Percentiles rank a stretch among this genome's conserved stretches.
These are phyloP conservation scores for Creontiades dilutus DNA, from an alignment of 2,888 invertebrate species.

Conservation along the genomic window DNA sequence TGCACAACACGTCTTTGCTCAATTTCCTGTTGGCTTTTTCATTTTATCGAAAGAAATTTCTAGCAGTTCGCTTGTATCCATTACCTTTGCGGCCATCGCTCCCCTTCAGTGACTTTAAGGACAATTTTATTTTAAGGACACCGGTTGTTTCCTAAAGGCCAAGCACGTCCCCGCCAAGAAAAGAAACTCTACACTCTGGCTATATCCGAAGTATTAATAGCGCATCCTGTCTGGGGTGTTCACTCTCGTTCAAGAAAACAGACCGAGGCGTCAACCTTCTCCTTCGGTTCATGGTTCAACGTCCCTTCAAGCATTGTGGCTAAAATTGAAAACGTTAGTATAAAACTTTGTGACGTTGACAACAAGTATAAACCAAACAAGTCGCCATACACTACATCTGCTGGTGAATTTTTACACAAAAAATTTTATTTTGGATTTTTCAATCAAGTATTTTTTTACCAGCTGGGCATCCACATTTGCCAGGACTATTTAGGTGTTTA, in stretches of 20 bases:
- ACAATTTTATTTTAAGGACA: constrained; percentile 50
- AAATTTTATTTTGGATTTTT: too few species aligned
- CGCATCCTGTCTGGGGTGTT: constrained; percentile 54
- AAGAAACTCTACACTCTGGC: constrained; percentile 38
- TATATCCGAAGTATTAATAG: constrained; percentile 36
- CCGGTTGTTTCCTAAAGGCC: constrained; percentile 20
- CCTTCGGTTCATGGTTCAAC: constrained; percentile 31
- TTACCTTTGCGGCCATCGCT: constrained; percentile 25
- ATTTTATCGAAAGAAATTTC: too few species aligned
- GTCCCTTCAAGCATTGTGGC: background rate
- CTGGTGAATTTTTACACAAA: too few species aligned
- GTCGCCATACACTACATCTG: too few species aligned
- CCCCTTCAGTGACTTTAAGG: constrained; percentile 43
- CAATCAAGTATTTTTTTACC: too few species aligned
- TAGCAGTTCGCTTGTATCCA: background rate
- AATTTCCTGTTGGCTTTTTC: too few species aligned
- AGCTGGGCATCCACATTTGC: too few species aligned
- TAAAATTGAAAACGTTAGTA: background rate
- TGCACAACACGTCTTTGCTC: too few species aligned
- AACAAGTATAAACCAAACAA: too few species aligned
- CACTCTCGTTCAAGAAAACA: constrained; percentile 28
- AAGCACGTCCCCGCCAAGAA: constrained; percentile 37
- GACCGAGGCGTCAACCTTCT: constrained; percentile 25
- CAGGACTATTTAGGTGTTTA: too few species aligned
- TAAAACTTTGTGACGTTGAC: too few species aligned